Evolutionary conservation across 2,113 vertebrate species (phyloP).

Genomic region (Stegostoma tigrinum): DNA sequence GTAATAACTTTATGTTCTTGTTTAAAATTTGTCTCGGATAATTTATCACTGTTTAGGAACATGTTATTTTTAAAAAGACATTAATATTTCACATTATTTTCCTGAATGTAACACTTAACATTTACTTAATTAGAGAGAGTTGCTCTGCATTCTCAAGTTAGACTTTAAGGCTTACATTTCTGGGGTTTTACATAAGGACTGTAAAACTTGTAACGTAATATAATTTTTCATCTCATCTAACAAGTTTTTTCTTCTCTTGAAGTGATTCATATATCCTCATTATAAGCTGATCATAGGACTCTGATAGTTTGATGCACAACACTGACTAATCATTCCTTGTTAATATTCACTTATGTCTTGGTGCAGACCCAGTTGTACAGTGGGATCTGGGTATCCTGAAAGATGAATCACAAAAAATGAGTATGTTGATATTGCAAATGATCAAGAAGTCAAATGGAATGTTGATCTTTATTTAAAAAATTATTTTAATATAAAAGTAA

Average conservation of each 20-base stretch:
- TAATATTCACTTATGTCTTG: not conserved
- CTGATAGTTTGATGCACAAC: not conserved
- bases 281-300: not conserved
- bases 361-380: not conserved
- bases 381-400: too few species aligned
- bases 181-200: not conserved
- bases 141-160: not conserved
- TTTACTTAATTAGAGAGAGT: not conserved
- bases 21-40: too few species aligned
- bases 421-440: too few species aligned
- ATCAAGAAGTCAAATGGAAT: too few species aligned
- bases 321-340: not conserved
- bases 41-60: too few species aligned
- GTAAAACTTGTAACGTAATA: not conserved
- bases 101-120: too few species aligned
- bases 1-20: too few species aligned
- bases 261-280: not conserved
- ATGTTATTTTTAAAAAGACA: too few species aligned
- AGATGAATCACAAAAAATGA: too few species aligned
- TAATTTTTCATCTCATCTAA: not conserved
- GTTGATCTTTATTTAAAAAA: too few species aligned
- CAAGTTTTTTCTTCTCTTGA: not conserved
- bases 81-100: too few species aligned
- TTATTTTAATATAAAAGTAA: too few species aligned
- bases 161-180: not conserved